Base-by-base conservation (phyloP, 2,888 invertebrate genomes). In the Amphipyra tragopoginis region DNA sequence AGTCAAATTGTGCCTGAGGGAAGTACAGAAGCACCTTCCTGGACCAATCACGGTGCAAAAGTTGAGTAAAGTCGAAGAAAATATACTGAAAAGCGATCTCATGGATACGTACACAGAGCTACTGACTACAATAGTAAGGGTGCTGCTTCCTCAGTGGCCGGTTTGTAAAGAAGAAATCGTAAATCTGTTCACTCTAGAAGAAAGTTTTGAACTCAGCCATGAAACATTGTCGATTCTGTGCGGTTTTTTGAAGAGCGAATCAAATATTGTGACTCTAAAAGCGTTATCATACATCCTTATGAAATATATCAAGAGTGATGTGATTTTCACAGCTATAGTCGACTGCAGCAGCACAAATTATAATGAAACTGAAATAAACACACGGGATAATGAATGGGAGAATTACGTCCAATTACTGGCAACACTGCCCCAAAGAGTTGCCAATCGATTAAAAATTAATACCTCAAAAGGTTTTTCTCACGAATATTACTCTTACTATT, bases 371-470 rank as follows among this genome's bases (percentile, higher is more conserved):
- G 78, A 80, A 6, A 72, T 63, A 13, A 82, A 83, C 34, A 65
- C 73, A 42, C 70, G 77, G 0, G 81, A 82, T 40, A 66, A 72
- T 0, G 88, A 92, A 2, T 96, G 96, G 94, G 93, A 95, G 63
- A 92, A 91, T 38, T 95, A 95, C 21, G 92, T 97, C 0, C 97
- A 97, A 81, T 78, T 96, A 48, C 78, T 97, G 53, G 90, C 96
- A 7, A 96, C 97, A 1, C 78, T 98, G 52, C 97, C 98, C 0
- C 96, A 94, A 77, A 92, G 96, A 72, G 90, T 98, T 43, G 97
- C 97, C 8, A 98, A 98, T 82, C 95, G 94, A 75, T 76, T 96
- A 33, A 90, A 96, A 65, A 91, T 90, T 1, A 90, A 95, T 34
- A 91, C 96, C 5, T 95, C 96, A 0, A 92, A 94, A 62, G 91